These are phyloP conservation scores for Drosophila emarginata DNA, from an alignment of 2,888 invertebrate species.

Conservation along the genomic window DNA sequence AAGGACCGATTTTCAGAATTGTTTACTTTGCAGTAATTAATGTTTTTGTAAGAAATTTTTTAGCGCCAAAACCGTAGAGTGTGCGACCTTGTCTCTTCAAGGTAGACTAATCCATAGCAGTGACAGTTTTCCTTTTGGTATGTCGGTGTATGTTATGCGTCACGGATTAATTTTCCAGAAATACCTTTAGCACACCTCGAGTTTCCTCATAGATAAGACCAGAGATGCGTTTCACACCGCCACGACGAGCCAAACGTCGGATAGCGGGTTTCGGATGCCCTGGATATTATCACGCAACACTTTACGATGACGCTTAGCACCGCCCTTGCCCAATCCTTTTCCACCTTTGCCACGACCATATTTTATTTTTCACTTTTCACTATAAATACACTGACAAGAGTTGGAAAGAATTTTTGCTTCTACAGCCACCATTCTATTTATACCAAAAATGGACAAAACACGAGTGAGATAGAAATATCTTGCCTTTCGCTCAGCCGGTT, in stretches of 20 bases:
- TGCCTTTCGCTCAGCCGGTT: conserved; percentile 84
- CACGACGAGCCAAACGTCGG: background rate
- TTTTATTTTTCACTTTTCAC: background rate
- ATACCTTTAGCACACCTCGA: background rate
- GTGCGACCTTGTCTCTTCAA: no score
- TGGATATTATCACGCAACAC: conserved; percentile 51
- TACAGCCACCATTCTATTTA: background rate
- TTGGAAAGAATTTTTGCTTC: background rate
- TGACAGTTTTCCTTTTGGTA: no score
- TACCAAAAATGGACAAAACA: background rate
- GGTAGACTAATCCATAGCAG: no score
- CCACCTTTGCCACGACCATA: background rate
- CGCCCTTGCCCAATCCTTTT: background rate
- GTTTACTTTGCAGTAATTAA: no score
- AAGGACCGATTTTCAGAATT: background rate
- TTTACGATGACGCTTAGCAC: background rate
- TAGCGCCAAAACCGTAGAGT: no score
- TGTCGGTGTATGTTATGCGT: conserved; percentile 86
- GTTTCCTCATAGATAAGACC: background rate
- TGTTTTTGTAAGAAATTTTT: no score
- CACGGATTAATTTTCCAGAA: background rate
- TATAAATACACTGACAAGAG: background rate
- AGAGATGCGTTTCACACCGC: background rate
- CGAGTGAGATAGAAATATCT: background rate
- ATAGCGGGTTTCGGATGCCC: background rate